Percentiles rank a stretch among this genome's conserved stretches.
phyloP scores from a whole-genome alignment of 2,113 vertebrate genomes.

The Accipiter cooperii region DNA sequence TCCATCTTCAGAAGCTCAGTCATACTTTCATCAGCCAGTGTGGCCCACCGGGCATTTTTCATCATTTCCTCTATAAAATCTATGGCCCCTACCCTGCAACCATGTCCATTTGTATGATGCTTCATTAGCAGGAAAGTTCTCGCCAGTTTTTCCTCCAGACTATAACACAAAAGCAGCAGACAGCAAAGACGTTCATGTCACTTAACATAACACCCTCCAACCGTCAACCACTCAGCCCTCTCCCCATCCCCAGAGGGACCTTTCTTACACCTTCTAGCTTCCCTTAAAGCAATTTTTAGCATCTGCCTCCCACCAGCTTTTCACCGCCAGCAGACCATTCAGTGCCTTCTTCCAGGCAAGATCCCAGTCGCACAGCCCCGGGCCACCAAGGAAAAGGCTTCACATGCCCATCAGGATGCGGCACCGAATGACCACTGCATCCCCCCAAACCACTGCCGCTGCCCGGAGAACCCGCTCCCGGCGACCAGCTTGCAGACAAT shows the following conservation, averaged over 20 bases:
- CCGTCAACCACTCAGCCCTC: not conserved
- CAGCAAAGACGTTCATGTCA: not conserved
- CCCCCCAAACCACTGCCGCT: not conserved
- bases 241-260: not conserved
- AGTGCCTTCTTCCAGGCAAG: not conserved
- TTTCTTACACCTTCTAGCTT: not conserved
- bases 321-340: not conserved
- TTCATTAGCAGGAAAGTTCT: not conserved
- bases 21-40: not conserved
- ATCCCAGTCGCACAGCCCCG: not conserved
- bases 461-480: not conserved
- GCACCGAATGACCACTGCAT: not conserved
- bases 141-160: not conserved
- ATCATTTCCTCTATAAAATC: not conserved
- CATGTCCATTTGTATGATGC: not conserved
- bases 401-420: not conserved
- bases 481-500: rapidly evolving
- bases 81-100: not conserved
- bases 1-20: not conserved
- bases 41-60: not conserved
- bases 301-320: not conserved
- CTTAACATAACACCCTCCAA: not conserved
- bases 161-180: not conserved
- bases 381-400: not conserved
- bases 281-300: not conserved